Evolutionary conservation across 1,140 invertebrate species (phyloP), one percentile per base, ranked within the genome.

Genomic region (Telenomus remus): DNA sequence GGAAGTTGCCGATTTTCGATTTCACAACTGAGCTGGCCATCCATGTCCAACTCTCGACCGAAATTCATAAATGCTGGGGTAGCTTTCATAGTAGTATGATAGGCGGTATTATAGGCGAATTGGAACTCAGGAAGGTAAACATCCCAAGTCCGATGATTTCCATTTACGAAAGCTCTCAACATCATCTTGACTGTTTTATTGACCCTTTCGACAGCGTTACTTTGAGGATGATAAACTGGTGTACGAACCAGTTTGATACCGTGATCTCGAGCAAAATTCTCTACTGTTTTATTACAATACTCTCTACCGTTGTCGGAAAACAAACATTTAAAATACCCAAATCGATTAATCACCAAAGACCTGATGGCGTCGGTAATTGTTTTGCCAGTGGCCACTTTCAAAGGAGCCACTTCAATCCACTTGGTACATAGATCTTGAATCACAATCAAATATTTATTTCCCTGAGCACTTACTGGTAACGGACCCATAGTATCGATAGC

Each of bases 141-240:
- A 39, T 39, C 9, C 37, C 37, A 39, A 4, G 3, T 9, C 3
- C 37, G 37, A 39, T 39, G 37, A 9, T 39, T 39, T 4, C 3
- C 37, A 9, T 39, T 39, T 11, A 39, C 37, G 37, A 4, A 39
- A 9, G 37, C n/a, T 39, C 1, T 4, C 3, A 11, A 4, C 37
- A 86, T 85, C 27, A 78, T 53, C 37, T 87, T 87, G 3, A 88
- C 34, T 14, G 85, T 82, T 1, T 82, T 54, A 55, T 87, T 87
- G 19, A 76, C 82, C 0, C 86, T 50, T 69, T 87, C 87, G 1
- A 82, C 82, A 1, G 83, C 85, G 48, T 88, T 87, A 0, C 82
- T 69, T 35, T 81, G 76, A 0, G 87, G 84, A 44, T 87, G 84
- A 60, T 87, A 87, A 80, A 13, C 81, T 85, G 0, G 87, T 57